A percentile compares a stretch with the other conserved stretches of the same genome.
Conservation (phyloP, 2,888 invertebrate species). For the Drosophila percnosoma region DNA sequence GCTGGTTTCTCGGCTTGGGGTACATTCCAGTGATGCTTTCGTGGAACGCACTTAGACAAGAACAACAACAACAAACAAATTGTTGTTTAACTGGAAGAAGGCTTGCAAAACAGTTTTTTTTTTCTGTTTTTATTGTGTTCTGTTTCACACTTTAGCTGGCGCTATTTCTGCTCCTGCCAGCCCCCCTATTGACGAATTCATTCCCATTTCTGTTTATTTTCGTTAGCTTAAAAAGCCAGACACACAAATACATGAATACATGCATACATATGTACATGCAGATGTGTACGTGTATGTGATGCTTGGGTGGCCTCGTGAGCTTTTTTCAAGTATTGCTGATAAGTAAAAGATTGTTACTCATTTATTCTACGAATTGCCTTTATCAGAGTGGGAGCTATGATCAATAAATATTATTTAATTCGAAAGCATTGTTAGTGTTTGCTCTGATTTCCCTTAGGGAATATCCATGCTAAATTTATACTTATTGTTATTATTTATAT, state of each 20-base stretch:
- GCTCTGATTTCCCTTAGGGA: no score
- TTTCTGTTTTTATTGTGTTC: conserved; percentile 26
- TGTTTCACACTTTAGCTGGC: conserved; percentile 64
- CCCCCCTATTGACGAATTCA: conserved; percentile 26
- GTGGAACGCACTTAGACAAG: conserved; percentile 62
- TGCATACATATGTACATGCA: background rate
- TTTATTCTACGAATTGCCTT: background rate
- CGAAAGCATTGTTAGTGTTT: background rate
- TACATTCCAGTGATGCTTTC: conserved; percentile 69
- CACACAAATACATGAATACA: background rate
- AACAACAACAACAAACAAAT: conserved; percentile 69
- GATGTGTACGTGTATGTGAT: conserved; percentile 18
- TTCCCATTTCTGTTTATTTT: conserved; percentile 56
- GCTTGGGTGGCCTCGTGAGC: conserved; percentile 67
- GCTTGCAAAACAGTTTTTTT: conserved; percentile 57
- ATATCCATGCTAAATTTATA: no score
- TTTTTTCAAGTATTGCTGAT: conserved; percentile 47
- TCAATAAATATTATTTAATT: background rate
- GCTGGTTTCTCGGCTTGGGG: conserved; percentile 72
- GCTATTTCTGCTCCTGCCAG: conserved; percentile 21
- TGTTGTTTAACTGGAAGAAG: conserved; percentile 63
- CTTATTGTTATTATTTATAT: background rate
- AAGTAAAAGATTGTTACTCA: conserved; percentile 44
- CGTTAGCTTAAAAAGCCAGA: conserved; percentile 33
- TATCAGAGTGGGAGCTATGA: conserved; percentile 1